Evolutionary conservation across 1,140 invertebrate genomes (phyloP).

Genomic region (Rhopalosiphum maidis): DNA sequence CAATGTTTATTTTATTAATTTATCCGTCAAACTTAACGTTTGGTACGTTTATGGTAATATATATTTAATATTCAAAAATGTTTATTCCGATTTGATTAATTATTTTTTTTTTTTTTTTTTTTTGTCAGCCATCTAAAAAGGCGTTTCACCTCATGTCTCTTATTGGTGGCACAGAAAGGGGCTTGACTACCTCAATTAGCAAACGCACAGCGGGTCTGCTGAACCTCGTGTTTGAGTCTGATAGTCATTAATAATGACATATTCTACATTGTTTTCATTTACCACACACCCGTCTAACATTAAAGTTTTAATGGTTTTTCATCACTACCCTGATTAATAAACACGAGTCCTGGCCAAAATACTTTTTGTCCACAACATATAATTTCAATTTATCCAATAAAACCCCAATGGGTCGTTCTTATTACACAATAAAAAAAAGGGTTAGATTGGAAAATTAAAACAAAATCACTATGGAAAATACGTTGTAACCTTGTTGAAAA

Average conservation of each 20-base stretch:
- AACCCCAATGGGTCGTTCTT: background rate
- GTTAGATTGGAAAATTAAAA: constrained; percentile 4
- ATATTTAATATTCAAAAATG: background rate
- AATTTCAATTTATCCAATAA: constrained; percentile 34
- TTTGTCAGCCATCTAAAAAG: background rate
- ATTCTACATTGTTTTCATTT: constrained; percentile 45
- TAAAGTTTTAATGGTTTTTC: constrained; percentile 33
- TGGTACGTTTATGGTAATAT: background rate
- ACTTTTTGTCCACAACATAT: background rate
- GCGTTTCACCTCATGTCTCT: background rate
- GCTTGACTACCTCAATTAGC: constrained; percentile 16
- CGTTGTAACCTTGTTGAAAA: background rate
- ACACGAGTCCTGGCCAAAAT: constrained; percentile 5
- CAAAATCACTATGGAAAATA: background rate
- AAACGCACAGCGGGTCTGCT: background rate
- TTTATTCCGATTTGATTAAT: background rate
- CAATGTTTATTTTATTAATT: too few relatives aligned
- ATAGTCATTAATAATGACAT: constrained; percentile 42
- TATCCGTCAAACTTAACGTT: too few relatives aligned
- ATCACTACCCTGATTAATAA: constrained; percentile 33
- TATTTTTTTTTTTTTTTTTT: background rate
- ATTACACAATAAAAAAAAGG: background rate
- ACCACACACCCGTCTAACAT: background rate
- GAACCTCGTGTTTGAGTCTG: background rate
- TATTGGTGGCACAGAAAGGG: background rate